Base-by-base conservation (phyloP, 2,113 vertebrate genomes). In the Microcebus griseorufus region DNA sequence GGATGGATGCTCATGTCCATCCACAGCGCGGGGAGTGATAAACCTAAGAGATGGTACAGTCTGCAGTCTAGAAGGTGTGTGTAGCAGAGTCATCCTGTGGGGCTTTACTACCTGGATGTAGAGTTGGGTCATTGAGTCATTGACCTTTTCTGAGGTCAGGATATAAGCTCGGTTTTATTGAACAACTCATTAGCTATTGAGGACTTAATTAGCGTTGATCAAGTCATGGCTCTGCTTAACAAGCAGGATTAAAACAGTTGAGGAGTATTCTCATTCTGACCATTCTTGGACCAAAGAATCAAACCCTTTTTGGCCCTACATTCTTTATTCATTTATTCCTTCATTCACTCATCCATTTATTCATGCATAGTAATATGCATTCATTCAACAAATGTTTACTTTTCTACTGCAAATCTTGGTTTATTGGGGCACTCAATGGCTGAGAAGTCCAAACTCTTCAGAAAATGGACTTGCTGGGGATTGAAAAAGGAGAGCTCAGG, bases 181-280 rank as follows among this genome's bases (percentile, higher is more conserved):
- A 98, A 84, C 51, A 92, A 86, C 94, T 98, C 95, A 97, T 97
- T 97, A 97, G 73, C 86, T 95, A 75, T 94, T 88, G 93, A 96
- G 82, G 91, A 72, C 87, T 96, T 97, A 89, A 97, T 96, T 96
- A 90, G 91, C 51, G 81, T 92, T 29, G 34, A 79, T 58, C n/a
- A 78, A 97, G 88, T 92, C 78, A 60, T 84, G 45, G 78, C 69
- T 62, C 53, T 34, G 60, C 37, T 92, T 72, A 94, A 37, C 22
- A 34, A 84, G 86, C 93, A 86, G 78, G 76, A 83, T 88, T 18
- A 67, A 84, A 72, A 70, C 70, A 18, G 78, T 16, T 53, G 65
- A 93, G 9, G 13, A 62, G 25, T 12, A 5, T 76, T 55, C 62
- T 45, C 75, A 14, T 72, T 79, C 37, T 64, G 70, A n/a, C 62